Conservation (phyloP, 2,888 invertebrate species). For the Cephus sareptanus region DNA sequence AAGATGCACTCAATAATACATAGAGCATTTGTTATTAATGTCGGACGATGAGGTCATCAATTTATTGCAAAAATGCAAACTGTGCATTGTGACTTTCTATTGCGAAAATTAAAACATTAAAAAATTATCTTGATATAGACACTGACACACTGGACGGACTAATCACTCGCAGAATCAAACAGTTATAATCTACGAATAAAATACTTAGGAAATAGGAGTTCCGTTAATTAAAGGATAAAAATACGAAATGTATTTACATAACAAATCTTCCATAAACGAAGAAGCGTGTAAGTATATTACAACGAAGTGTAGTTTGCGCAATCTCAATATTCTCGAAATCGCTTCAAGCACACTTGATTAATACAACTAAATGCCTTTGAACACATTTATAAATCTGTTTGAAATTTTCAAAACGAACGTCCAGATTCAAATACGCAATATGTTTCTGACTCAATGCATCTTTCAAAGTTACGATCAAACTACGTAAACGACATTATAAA, state of each 20-base stretch:
- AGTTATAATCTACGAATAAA: conserved; percentile 19
- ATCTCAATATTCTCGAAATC: background rate
- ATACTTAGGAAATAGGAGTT: conserved; percentile 1
- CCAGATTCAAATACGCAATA: background rate
- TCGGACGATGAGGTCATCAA: background rate
- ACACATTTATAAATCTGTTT: conserved; percentile 25
- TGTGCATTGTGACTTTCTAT: conserved; percentile 3
- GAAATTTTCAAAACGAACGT: background rate
- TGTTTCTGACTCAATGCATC: background rate
- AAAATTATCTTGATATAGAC: background rate
- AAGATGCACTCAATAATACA: background rate
- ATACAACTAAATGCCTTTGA: conserved; percentile 24
- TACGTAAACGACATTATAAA: background rate
- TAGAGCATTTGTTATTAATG: background rate
- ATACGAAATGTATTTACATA: conserved; percentile 35
- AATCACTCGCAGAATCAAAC: conserved; percentile 41
- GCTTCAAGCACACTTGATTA: conserved; percentile 1
- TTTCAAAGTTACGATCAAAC: background rate
- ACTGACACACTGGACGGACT: conserved; percentile 50
- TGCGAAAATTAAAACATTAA: background rate
- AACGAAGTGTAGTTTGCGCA: conserved; percentile 12
- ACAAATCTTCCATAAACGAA: conserved; percentile 21
- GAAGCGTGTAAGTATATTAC: conserved; percentile 14
- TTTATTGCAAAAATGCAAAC: background rate
- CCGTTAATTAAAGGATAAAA: conserved; percentile 23